Conservation (phyloP, 2,113 vertebrate genomes). For the Phyllostomus discolor region DNA sequence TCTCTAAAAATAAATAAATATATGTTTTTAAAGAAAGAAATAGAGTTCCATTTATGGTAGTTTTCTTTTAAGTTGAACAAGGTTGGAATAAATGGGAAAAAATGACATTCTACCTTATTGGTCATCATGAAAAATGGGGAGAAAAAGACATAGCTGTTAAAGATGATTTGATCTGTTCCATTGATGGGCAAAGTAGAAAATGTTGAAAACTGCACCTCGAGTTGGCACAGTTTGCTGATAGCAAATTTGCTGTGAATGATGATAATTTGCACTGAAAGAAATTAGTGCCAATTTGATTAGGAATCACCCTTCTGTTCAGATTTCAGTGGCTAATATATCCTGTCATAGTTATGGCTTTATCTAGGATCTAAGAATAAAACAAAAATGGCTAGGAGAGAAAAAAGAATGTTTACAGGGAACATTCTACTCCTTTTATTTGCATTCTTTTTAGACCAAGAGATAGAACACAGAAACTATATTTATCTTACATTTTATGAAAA, state of each 20-base stretch:
- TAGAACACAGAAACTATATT: neutral
- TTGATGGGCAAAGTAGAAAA: constrained; percentile 51
- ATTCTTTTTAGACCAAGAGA: neutral
- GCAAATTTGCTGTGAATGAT: constrained; percentile 80
- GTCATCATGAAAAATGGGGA: constrained; percentile 9
- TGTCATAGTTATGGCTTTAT: constrained; percentile 72
- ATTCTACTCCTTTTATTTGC: neutral
- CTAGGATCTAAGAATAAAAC: constrained; percentile 47
- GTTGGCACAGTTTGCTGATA: constrained; percentile 75
- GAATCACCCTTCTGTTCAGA: constrained; percentile 79
- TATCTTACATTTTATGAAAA: constrained; percentile 29
- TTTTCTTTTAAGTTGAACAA: neutral
- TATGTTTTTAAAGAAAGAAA: neutral
- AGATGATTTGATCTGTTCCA: constrained; percentile 57
- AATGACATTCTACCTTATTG: neutral
- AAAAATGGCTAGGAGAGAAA: constrained; percentile 64
- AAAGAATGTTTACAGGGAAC: constrained; percentile 38
- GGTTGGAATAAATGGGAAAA: neutral
- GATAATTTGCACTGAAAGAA: constrained; percentile 79
- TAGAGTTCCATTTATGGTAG: neutral
- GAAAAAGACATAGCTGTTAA: constrained; percentile 10
- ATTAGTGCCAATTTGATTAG: constrained; percentile 83
- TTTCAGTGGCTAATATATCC: constrained; percentile 76
- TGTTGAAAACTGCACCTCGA: constrained; percentile 60
- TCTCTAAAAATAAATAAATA: too few relatives aligned